These are phyloP conservation scores for Drosophila formosana DNA, from an alignment of 2,888 invertebrate genomes.

Conservation along the genomic window DNA sequence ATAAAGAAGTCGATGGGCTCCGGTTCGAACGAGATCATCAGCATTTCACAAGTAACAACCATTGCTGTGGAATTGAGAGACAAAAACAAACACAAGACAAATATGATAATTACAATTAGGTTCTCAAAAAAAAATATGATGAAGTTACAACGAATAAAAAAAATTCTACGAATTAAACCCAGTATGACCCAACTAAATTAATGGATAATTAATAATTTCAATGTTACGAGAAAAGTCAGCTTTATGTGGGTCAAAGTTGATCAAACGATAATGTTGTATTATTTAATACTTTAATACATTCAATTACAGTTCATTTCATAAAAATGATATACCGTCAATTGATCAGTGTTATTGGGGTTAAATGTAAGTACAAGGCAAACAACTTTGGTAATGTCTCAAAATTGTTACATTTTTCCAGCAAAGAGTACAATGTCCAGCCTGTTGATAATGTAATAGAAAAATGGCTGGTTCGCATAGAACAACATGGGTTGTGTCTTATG, in stretches of 20 bases:
- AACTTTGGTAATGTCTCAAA: not conserved
- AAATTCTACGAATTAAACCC: too few species aligned
- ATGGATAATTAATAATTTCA: not conserved
- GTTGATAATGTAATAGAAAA: constrained; percentile 44
- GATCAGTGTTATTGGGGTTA: too few species aligned
- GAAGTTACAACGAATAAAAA: too few species aligned
- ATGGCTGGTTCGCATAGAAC: constrained; percentile 57
- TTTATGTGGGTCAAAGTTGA: not conserved
- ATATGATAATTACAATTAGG: not conserved
- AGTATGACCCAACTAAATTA: not conserved
- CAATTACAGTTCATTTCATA: not conserved
- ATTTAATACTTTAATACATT: constrained; percentile 7
- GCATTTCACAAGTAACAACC: constrained; percentile 8
- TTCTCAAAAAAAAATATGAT: not conserved
- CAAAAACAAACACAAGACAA: constrained; percentile 15
- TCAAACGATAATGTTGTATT: not conserved
- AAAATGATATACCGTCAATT: too few species aligned
- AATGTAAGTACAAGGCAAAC: too few species aligned
- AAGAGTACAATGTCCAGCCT: constrained; percentile 33
- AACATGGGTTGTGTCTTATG: constrained; percentile 27
- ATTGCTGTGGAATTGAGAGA: constrained; percentile 13
- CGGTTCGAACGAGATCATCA: constrained; percentile 23
- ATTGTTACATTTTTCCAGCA: constrained; percentile 34
- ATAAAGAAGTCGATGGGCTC: constrained; percentile 28
- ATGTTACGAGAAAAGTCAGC: not conserved